phyloP scores from a whole-genome alignment of 2,888 invertebrate species.

The Exocentrus adspersus region DNA sequence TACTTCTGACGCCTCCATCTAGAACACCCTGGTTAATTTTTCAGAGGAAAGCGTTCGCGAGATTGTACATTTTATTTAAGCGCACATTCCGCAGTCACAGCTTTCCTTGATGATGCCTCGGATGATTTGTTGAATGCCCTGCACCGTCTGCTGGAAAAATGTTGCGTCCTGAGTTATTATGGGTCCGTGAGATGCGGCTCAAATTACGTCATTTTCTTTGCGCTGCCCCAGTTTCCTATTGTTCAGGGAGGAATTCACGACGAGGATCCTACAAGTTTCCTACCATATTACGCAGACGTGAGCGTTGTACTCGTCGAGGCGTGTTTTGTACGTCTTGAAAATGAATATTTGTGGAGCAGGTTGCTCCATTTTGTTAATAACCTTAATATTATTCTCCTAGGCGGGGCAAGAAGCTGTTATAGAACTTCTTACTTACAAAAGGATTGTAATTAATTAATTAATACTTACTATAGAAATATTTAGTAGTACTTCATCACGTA shows the following conservation, averaged over 20 bases:
- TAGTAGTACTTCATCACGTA: too few relatives aligned
- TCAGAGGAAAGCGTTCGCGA: slow-evolving; percentile 17
- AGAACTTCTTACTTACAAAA: too few relatives aligned
- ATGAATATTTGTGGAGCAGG: not conserved
- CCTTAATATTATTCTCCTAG: too few relatives aligned
- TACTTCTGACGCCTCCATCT: slow-evolving; percentile 14
- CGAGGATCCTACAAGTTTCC: slow-evolving; percentile 13
- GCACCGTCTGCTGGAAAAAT: slow-evolving; percentile 54
- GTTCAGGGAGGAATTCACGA: slow-evolving; percentile 32
- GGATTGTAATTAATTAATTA: too few relatives aligned
- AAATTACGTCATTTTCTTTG: slow-evolving; percentile 56
- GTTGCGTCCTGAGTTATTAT: slow-evolving; percentile 56
- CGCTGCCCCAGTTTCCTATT: slow-evolving; percentile 46
- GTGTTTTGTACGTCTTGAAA: not conserved
- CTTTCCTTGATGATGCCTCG: slow-evolving; percentile 48
- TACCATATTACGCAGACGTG: slow-evolving; percentile 14
- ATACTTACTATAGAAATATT: too few relatives aligned
- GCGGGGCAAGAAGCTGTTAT: too few relatives aligned
- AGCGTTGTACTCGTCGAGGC: not conserved
- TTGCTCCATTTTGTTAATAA: not conserved
- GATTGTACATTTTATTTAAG: slow-evolving; percentile 39
- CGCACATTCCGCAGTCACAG: slow-evolving; percentile 45
- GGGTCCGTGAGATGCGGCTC: slow-evolving; percentile 55
- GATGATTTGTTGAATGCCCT: slow-evolving; percentile 49
- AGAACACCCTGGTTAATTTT: slow-evolving; percentile 25